A percentile compares a stretch with the other conserved stretches of the same genome.
These are phyloP conservation scores for Phthorimaea operculella DNA, from an alignment of 1,140 invertebrate species.

Conservation along the genomic window DNA sequence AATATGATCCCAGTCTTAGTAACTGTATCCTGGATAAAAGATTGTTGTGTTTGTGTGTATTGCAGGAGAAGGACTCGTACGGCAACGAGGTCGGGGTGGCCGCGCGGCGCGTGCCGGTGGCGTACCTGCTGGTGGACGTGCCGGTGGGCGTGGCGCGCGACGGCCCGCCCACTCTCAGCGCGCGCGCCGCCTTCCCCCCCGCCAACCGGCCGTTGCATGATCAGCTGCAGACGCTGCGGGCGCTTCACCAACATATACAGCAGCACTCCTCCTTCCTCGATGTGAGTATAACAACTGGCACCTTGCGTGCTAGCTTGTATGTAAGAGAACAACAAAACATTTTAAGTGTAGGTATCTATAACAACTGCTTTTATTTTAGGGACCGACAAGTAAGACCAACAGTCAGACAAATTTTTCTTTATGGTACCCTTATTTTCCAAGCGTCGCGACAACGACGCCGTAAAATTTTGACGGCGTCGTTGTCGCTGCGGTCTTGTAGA, in stretches of 20 bases:
- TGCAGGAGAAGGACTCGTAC: slow-evolving; percentile 95
- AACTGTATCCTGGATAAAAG: no score
- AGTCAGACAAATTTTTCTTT: no score
- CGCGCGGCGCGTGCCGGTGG: slow-evolving; percentile 95
- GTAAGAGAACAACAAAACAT: no score
- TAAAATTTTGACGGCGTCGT: no score
- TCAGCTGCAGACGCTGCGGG: slow-evolving; percentile 90
- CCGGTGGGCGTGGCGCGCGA: slow-evolving; percentile 93
- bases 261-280: slow-evolving; percentile 52
- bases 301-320: no score
- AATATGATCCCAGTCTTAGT: no score
- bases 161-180: slow-evolving; percentile 71
- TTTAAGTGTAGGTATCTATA: no score
- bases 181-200: slow-evolving; percentile 79
- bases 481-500: no score
- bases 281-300: slow-evolving; percentile 13
- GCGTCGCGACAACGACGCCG: no score
- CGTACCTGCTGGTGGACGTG: slow-evolving; percentile 97
- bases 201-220: slow-evolving; percentile 69
- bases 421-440: no score
- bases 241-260: slow-evolving; percentile 89
- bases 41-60: slow-evolving; percentile 12
- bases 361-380: no score
- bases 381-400: no score
- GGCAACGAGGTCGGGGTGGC: slow-evolving; percentile 95